phyloP scores from a whole-genome alignment of 2,888 invertebrate genomes.

The Leptopilina drosophilae region DNA sequence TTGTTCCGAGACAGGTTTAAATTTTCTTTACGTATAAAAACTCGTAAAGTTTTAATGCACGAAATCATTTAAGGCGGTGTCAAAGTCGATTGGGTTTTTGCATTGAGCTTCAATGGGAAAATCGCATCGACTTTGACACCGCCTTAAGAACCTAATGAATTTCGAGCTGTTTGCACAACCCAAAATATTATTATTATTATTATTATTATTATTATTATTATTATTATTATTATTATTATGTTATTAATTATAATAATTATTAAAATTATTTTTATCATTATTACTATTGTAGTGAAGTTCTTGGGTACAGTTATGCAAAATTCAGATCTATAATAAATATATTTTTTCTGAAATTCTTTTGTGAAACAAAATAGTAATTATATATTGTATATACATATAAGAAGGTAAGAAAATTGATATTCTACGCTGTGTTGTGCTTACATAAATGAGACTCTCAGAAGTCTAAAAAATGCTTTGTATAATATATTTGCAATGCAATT shows the following conservation, averaged over 20 bases:
- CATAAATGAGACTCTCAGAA: not conserved
- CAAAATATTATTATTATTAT: no score
- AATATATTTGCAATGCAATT: not conserved
- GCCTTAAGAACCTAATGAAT: no score
- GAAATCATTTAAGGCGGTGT: no score
- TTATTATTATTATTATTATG: not conserved
- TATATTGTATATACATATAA: constrained; percentile 1
- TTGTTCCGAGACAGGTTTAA: no score
- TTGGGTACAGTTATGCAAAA: constrained; percentile 20
- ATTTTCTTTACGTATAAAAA: no score
- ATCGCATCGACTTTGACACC: no score
- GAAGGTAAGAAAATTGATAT: constrained; percentile 6
- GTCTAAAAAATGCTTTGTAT: constrained; percentile 15
- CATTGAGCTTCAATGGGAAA: no score
- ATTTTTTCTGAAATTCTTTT: constrained; percentile 26
- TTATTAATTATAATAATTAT: no score
- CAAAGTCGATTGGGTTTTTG: no score
- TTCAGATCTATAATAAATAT: constrained; percentile 28
- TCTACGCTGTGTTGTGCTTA: constrained; percentile 24
- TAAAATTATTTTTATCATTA: not conserved
- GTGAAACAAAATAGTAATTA: constrained; percentile 16
- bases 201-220: not conserved
- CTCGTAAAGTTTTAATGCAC: no score
- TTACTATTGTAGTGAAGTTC: constrained; percentile 21
- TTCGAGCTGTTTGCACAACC: no score